Conservation (phyloP, 2,888 invertebrate species). For the Pemphredon lugubris region DNA sequence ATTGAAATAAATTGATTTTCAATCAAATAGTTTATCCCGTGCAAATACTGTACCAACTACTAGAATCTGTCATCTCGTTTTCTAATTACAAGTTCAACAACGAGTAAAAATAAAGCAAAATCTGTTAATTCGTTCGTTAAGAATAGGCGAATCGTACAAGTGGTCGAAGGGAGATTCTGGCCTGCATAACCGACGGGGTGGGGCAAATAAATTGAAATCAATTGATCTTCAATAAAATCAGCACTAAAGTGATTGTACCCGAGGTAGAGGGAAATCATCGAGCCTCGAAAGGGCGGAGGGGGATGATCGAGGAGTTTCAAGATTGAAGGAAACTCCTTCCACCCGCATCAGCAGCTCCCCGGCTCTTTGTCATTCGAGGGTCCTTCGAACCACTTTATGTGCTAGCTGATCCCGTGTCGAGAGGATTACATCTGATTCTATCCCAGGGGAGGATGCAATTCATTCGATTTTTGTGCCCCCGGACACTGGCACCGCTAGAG, state of each 20-base stretch:
- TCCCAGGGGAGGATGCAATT: conserved; percentile 28
- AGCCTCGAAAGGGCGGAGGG: conserved; percentile 25
- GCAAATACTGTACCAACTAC: no score
- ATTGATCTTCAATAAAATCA: conserved; percentile 28
- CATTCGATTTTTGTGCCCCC: conserved; percentile 28
- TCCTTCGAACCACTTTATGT: conserved; percentile 47
- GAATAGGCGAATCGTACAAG: no score
- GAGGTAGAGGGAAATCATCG: conserved; percentile 6
- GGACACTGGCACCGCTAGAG: not conserved
- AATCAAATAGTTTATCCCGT: no score
- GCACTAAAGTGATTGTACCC: conserved; percentile 28
- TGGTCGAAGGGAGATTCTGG: no score
- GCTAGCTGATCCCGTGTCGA: conserved; percentile 58
- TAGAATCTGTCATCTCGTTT: no score
- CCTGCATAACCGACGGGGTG: no score
- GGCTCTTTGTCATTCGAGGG: conserved; percentile 60
- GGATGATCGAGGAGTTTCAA: conserved; percentile 36
- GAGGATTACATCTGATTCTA: conserved; percentile 60
- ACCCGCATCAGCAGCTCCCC: conserved; percentile 32
- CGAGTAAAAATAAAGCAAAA: not conserved
- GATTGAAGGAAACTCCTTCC: conserved; percentile 40
- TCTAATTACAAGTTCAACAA: no score
- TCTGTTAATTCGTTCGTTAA: not conserved
- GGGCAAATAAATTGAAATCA: conserved; percentile 33
- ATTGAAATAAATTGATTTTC: conserved; percentile 18